Evolutionary conservation across 2,888 invertebrate genomes (phyloP).

Genomic region (Tiliacea citrago): DNA sequence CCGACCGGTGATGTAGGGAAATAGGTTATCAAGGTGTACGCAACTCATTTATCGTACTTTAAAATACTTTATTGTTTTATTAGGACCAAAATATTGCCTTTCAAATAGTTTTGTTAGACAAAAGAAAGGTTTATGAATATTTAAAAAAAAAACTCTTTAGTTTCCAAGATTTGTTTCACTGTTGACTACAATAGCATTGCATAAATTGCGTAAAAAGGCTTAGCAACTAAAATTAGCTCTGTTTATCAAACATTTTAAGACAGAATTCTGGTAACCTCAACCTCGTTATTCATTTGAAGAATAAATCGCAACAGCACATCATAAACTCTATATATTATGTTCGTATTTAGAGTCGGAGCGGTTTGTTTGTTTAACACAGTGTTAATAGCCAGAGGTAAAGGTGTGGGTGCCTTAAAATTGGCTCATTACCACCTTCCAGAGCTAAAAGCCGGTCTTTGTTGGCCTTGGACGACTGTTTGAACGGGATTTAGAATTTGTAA

Average conservation of each 20-base stretch:
- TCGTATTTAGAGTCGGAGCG: slow-evolving; percentile 57
- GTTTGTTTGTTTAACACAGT: slow-evolving; percentile 71
- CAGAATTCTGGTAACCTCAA: slow-evolving; percentile 39
- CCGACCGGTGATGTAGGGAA: slow-evolving; percentile 74
- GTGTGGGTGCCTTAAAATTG: slow-evolving; percentile 75
- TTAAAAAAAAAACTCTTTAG: slow-evolving; percentile 49
- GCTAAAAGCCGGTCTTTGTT: slow-evolving; percentile 77
- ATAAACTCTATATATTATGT: slow-evolving; percentile 63
- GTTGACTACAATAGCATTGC: slow-evolving; percentile 27
- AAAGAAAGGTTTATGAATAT: slow-evolving; percentile 51
- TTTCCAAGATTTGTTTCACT: slow-evolving; percentile 36
- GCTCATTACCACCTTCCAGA: slow-evolving; percentile 78
- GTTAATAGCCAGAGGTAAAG: slow-evolving; percentile 72
- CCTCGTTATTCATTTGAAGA: slow-evolving; percentile 35
- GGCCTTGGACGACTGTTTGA: slow-evolving; percentile 71
- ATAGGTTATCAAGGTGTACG: slow-evolving; percentile 77
- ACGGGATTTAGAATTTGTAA: slow-evolving; percentile 69
- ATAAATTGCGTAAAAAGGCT: slow-evolving; percentile 42
- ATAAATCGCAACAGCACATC: slow-evolving; percentile 58
- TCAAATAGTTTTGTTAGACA: slow-evolving; percentile 42
- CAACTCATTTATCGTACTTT: slow-evolving; percentile 69
- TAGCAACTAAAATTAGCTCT: slow-evolving; percentile 20
- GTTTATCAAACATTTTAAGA: slow-evolving; percentile 29
- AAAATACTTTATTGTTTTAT: slow-evolving; percentile 77
- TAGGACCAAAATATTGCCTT: slow-evolving; percentile 51